phyloP scores from a whole-genome alignment of 1,140 invertebrate genomes.

The Wiebesia pumilae region DNA sequence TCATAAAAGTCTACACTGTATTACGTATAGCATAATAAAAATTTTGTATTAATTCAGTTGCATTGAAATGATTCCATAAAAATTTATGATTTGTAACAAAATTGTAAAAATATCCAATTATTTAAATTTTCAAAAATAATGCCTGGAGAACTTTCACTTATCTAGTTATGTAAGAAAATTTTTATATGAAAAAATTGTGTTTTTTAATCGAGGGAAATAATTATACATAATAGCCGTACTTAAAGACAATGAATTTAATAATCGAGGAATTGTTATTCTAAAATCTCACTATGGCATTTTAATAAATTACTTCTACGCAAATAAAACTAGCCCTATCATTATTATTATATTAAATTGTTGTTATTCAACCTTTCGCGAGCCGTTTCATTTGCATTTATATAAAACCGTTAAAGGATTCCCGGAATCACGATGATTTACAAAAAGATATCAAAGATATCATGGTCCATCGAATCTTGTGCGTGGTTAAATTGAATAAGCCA shows the following conservation, averaged over 20 bases:
- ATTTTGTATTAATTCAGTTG: constrained; percentile 11
- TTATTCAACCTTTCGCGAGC: background rate
- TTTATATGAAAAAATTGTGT: background rate
- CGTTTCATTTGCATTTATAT: background rate
- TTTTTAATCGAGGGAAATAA: constrained; percentile 10
- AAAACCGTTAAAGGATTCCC: background rate
- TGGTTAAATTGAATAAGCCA: background rate
- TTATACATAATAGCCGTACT: background rate
- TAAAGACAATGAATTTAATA: background rate
- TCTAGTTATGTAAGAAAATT: constrained; percentile 12
- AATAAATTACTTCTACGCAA: background rate
- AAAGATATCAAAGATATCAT: too few species aligned
- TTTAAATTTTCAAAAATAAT: constrained; percentile 18
- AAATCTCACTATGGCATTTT: background rate
- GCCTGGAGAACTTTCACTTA: constrained; percentile 3
- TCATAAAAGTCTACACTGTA: constrained; percentile 12
- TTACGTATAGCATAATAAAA: constrained; percentile 1
- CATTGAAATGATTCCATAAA: constrained; percentile 16
- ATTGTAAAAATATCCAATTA: constrained; percentile 16
- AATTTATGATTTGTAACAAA: constrained; percentile 17
- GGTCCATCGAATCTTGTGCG: background rate
- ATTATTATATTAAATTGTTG: background rate
- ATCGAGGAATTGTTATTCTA: background rate
- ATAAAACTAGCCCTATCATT: background rate
- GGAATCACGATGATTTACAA: background rate